Conservation (phyloP, 2,113 vertebrate species). For the Saguinus midas region DNA sequence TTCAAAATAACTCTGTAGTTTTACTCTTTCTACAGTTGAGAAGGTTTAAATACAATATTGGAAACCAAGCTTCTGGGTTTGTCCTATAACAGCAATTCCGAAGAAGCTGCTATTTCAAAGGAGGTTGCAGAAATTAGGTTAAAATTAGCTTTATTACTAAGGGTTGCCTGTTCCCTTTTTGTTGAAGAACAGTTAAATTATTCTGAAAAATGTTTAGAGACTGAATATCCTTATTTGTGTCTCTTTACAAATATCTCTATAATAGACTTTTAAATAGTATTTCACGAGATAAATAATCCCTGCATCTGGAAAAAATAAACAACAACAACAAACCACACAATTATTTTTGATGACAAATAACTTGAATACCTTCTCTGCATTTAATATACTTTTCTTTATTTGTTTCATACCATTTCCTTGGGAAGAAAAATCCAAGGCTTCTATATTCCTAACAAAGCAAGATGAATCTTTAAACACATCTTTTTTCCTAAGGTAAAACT, state of each 20-base stretch:
- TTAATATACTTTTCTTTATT: constrained; percentile 15
- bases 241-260: constrained; percentile 68
- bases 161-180: constrained; percentile 66
- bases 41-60: constrained; percentile 65
- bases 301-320: constrained; percentile 41
- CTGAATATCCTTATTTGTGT: constrained; percentile 63
- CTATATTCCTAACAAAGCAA: not conserved
- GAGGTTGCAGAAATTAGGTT: constrained; percentile 79
- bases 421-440: not conserved
- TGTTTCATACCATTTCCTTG: not conserved
- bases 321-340: not conserved
- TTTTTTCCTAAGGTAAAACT: constrained; percentile 1
- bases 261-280: constrained; percentile 58
- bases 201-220: constrained; percentile 69
- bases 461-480: not conserved
- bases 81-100: constrained; percentile 68
- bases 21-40: not conserved
- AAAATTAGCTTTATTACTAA: constrained; percentile 77
- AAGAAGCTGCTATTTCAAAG: constrained; percentile 77
- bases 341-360: constrained; percentile 68
- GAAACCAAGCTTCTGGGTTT: constrained; percentile 56
- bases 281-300: constrained; percentile 68
- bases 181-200: constrained; percentile 77
- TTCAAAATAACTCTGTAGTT: constrained; percentile 26
- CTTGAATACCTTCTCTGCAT: constrained; percentile 45